Conservation (phyloP, 2,797 vertebrate species). For the Danio kyathit region DNA sequence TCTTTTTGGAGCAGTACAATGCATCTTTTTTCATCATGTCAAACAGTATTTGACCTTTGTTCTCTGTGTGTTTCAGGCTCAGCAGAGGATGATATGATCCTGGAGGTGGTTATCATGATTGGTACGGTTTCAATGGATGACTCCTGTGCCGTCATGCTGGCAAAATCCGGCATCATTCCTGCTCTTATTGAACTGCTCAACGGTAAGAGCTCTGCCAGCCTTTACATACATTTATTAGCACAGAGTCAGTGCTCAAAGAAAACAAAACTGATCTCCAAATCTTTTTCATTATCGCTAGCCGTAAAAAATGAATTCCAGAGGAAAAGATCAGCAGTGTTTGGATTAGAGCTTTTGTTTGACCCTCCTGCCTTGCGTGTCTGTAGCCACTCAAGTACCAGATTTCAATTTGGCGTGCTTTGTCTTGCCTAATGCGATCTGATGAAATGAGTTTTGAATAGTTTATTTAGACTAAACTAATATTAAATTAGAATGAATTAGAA, state of each 20-base stretch:
- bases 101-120: constrained; percentile 96
- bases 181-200: constrained; percentile 94
- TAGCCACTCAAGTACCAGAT: constrained; percentile 14
- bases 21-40: neutral
- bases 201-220: constrained; percentile 75
- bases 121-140: constrained; percentile 97
- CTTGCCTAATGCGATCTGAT: constrained; percentile 29
- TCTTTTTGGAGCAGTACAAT: neutral
- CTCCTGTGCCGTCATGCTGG: constrained; percentile 93
- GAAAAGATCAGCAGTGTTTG: constrained; percentile 8
- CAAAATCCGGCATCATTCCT: constrained; percentile 95
- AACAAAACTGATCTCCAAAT: constrained; percentile 8
- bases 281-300: constrained; percentile 14
- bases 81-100: constrained; percentile 91
- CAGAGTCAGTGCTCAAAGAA: constrained; percentile 12
- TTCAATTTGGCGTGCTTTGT: constrained; percentile 21
- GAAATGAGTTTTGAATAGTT: constrained; percentile 49
- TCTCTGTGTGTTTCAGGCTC: constrained; percentile 77
- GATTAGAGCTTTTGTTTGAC: constrained; percentile 30
- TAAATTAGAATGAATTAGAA: constrained; percentile 54
- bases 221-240: constrained; percentile 5
- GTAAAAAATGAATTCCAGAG: constrained; percentile 25
- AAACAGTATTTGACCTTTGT: constrained; percentile 1
- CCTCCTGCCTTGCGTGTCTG: constrained; percentile 8
- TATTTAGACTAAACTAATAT: constrained; percentile 57